Percentiles rank a stretch among this genome's conserved stretches.
Evolutionary conservation across 1,140 invertebrate genomes (phyloP).

Genomic region (Patella vulgata): DNA sequence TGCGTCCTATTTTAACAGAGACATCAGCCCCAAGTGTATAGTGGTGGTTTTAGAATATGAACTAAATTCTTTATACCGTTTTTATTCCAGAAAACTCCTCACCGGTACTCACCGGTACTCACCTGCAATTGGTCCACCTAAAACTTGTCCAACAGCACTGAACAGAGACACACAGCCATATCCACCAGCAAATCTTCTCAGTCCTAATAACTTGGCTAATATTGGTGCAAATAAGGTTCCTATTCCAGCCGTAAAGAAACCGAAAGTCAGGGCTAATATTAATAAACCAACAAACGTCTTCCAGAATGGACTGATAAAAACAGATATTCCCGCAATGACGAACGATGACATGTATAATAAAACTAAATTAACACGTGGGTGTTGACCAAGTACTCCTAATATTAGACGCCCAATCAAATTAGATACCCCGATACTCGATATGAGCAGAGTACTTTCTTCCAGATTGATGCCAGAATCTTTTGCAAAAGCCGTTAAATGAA

Average conservation of each 20-base stretch:
- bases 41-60: no score
- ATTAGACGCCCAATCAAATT: conserved; percentile 45
- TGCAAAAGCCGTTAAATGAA: conserved; percentile 32
- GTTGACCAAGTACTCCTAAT: conserved; percentile 29
- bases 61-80: no score
- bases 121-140: conserved; percentile 43
- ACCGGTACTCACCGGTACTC: no score
- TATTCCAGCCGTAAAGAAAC: conserved; percentile 35
- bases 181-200: conserved; percentile 31
- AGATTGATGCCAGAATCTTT: conserved; percentile 19
- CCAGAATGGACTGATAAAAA: conserved; percentile 15
- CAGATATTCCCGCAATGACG: conserved; percentile 22
- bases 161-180: conserved; percentile 41
- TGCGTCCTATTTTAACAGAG: no score
- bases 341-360: conserved; percentile 30
- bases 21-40: no score
- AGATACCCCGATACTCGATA: conserved; percentile 83
- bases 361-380: conserved; percentile 20
- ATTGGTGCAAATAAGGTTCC: conserved; percentile 35
- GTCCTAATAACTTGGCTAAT: conserved; percentile 33
- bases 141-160: conserved; percentile 31
- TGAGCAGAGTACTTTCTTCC: conserved; percentile 74
- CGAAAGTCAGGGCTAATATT: conserved; percentile 27
- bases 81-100: no score
- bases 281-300: conserved; percentile 27